phyloP scores from a whole-genome alignment of 2,113 vertebrate species.

The Mobula hypostoma region DNA sequence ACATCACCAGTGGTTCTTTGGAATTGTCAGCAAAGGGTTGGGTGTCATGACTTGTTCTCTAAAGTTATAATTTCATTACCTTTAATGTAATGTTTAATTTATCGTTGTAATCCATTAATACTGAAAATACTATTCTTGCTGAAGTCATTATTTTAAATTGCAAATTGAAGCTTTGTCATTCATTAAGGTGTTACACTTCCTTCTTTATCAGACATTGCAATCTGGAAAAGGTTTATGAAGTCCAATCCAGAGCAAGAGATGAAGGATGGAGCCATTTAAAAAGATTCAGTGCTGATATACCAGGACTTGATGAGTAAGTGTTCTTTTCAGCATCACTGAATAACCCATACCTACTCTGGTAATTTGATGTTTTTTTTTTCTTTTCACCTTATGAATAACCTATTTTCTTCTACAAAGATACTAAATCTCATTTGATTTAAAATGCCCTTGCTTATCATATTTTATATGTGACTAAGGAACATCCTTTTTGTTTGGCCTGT shows the following conservation, averaged over 20 bases:
- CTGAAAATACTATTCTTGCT: background rate
- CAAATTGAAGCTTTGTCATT: background rate
- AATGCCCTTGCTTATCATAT: too few relatives aligned
- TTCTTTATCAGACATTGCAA: conserved; percentile 58
- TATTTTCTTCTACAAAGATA: background rate
- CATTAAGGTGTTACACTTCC: background rate
- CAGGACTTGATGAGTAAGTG: conserved; percentile 73
- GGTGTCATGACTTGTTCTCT: too few relatives aligned
- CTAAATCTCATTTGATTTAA: background rate
- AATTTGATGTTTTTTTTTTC: background rate
- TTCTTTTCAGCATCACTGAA: conserved; percentile 38
- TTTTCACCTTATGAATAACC: background rate
- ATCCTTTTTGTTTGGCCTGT: background rate
- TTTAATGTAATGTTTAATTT: background rate
- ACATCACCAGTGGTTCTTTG: too few relatives aligned
- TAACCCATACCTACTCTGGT: background rate
- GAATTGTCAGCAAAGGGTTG: too few relatives aligned
- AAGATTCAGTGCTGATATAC: conserved; percentile 61
- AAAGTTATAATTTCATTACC: background rate
- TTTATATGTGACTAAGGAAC: background rate
- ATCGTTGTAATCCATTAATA: background rate
- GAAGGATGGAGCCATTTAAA: conserved; percentile 65
- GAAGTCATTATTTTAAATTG: conserved; percentile 11
- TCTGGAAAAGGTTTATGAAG: conserved; percentile 69
- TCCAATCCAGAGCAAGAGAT: conserved; percentile 57